phyloP scores from a whole-genome alignment of 2,113 vertebrate genomes.

The Etia nguti region DNA sequence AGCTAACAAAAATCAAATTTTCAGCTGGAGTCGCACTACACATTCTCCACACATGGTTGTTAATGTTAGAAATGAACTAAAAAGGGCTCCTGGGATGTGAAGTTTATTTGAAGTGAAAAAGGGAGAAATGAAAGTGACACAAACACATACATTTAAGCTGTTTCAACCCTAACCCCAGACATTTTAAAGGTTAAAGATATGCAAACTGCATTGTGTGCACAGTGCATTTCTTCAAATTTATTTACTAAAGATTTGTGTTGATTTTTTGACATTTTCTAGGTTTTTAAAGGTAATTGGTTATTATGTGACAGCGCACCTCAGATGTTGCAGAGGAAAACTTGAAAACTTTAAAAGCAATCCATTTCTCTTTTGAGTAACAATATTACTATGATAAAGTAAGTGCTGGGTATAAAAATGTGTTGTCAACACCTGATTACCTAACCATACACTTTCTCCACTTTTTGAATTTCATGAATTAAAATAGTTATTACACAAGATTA shows the following conservation, averaged over 20 bases:
- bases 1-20: neutral
- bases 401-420: neutral
- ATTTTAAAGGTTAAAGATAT: neutral
- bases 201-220: neutral
- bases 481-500: neutral
- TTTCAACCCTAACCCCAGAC: neutral
- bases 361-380: neutral
- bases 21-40: neutral
- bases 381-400: neutral
- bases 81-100: neutral
- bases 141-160: neutral
- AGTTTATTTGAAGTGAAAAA: neutral
- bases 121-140: neutral
- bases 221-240: neutral
- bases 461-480: neutral
- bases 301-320: neutral
- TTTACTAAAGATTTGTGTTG: neutral
- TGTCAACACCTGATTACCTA: neutral
- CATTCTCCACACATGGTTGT: neutral
- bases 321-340: neutral
- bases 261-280: neutral
- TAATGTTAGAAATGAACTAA: neutral
- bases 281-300: neutral
- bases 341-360: too few relatives aligned
- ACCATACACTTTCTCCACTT: neutral